Base-by-base conservation (phyloP, 2,113 vertebrate species). In the Macroglossus sobrinus region DNA sequence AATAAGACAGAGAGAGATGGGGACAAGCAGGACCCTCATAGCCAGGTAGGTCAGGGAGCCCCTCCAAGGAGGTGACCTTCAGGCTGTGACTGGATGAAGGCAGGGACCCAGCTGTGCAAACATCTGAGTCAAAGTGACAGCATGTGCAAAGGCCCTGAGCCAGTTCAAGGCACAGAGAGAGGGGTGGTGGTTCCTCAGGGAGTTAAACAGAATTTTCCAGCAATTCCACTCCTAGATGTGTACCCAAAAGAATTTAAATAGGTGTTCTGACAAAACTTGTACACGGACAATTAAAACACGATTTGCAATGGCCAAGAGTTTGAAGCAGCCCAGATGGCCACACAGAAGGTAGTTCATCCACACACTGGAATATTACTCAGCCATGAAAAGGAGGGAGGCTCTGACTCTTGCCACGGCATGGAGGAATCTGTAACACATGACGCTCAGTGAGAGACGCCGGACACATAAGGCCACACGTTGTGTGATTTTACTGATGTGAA, bases 21-120 rank as follows among this genome's bases (percentile, higher is more conserved):
- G 4, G 12, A 1, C 0, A 1, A 28, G 22, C 43, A 15, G n/a
- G 11, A 15, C 33, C 0, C 0, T 80, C 80, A 18, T 4, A n/a
- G 64, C 57, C 12, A 16, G 71, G n/a, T 12, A 8, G 3, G 24
- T 28, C 43, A 28, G 82, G 61, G 63, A 45, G 33, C 33, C 33
- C 74, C 59, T 50, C 66, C 33, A 68, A 19, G 53, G 69, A 38
- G 30, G 50, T 8, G 26, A 26, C 28, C 63, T 78, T 33, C 26
- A 1, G 35, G 7, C 33, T 43, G 14, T 33, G 38, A 28, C 28
- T 43, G 28, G 21, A 14, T 38, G 57, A 55, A 80, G 75, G 66
- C 50, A 68, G 72, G 61, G 35, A 71, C 35, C 19, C 15, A 63
- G 71, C 38, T 28, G 4, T 45, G 68, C 7, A 13, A 33, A 66